Evolutionary conservation across 2,113 vertebrate species (phyloP).

Genomic region (Zootoca vivipara): DNA sequence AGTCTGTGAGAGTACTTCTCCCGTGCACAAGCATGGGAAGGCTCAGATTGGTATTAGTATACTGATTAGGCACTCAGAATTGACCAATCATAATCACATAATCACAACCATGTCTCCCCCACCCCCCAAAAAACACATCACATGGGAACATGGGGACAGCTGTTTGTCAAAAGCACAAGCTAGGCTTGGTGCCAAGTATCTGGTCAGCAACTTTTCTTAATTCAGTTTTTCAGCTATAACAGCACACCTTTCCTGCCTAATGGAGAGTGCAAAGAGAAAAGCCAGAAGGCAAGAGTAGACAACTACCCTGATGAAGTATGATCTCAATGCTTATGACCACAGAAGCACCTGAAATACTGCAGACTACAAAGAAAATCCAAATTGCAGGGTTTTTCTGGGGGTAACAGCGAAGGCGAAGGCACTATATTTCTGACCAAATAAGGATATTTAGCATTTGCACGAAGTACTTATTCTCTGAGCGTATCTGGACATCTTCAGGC

Average conservation of each 20-base stretch:
- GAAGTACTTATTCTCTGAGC: neutral
- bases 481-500: neutral
- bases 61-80: neutral
- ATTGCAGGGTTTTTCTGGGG: neutral
- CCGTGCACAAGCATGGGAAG: too few relatives aligned
- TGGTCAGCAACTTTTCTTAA: neutral
- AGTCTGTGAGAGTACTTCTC: too few relatives aligned
- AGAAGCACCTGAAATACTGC: accelerated
- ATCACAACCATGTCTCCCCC: too few relatives aligned
- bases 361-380: neutral
- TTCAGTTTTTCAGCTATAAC: neutral
- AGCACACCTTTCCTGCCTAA: neutral
- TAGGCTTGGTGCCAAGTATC: neutral
- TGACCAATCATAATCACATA: neutral
- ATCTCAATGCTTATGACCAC: neutral
- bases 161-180: neutral
- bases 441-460: neutral
- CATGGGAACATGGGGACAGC: neutral
- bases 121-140: neutral
- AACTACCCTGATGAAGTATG: neutral
- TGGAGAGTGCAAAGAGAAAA: neutral
- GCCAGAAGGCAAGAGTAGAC: neutral
- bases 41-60: too few relatives aligned
- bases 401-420: too few relatives aligned
- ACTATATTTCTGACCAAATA: neutral